Conservation (phyloP, 2,888 invertebrate species). For the Calameuta pallipes region DNA sequence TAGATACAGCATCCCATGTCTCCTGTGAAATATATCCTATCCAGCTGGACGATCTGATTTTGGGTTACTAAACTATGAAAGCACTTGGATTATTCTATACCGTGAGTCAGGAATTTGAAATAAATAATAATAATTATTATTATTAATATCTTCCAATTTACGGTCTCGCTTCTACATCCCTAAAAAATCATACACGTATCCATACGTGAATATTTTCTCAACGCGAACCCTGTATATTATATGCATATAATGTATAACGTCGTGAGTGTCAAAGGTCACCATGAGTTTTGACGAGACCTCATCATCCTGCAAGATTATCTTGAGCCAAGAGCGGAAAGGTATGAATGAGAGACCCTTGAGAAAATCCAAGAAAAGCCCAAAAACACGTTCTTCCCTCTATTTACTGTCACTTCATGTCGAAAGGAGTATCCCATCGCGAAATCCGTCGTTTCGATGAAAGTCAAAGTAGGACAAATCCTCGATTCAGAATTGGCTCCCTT, state of each 20-base stretch:
- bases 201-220: neutral
- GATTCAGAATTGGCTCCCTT: neutral
- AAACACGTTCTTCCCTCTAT: neutral
- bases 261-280: neutral
- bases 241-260: neutral
- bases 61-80: constrained; percentile 11
- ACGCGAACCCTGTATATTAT: neutral
- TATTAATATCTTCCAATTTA: constrained; percentile 8
- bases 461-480: neutral
- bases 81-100: neutral
- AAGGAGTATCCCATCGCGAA: neutral
- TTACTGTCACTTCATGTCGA: neutral
- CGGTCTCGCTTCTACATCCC: neutral
- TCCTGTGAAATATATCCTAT: constrained; percentile 7
- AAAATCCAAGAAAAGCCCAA: neutral
- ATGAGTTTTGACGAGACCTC: neutral
- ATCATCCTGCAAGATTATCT: neutral
- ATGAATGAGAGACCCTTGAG: neutral
- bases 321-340: neutral
- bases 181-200: neutral
- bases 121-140: neutral
- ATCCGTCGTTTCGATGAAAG: neutral
- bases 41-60: constrained; percentile 14
- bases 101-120: constrained; percentile 4
- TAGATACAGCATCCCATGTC: neutral